Conservation (phyloP, 2,888 invertebrate genomes). For the Epistrophe grossulariae region DNA sequence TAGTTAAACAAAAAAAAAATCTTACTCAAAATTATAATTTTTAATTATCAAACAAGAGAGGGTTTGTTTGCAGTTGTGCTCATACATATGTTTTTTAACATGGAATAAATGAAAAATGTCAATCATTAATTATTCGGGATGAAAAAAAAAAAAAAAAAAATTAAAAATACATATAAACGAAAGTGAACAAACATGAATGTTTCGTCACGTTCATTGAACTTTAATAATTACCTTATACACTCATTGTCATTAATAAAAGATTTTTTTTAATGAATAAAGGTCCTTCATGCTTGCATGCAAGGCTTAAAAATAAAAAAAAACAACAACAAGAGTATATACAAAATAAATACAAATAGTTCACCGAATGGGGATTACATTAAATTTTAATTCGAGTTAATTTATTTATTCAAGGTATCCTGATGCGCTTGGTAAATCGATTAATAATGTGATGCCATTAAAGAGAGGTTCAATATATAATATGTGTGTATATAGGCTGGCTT, state of each 20-base stretch:
- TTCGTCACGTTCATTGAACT: slow-evolving; percentile 50
- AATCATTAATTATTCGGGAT: slow-evolving; percentile 18
- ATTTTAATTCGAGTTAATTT: slow-evolving; percentile 61
- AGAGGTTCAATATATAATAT: neutral
- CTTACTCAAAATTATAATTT: neutral
- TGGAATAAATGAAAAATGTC: slow-evolving; percentile 13
- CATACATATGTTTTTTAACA: neutral
- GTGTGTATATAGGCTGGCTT: neutral
- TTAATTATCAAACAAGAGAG: neutral
- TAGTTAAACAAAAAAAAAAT: slow-evolving; percentile 4
- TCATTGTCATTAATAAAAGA: slow-evolving; percentile 37
- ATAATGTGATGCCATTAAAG: neutral
- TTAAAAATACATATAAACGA: neutral
- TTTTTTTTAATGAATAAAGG: slow-evolving; percentile 17
- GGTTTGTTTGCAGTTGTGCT: neutral
- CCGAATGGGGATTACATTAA: slow-evolving; percentile 47
- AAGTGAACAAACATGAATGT: slow-evolving; percentile 1
- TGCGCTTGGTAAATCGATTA: slow-evolving; percentile 12
- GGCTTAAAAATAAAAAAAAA: neutral
- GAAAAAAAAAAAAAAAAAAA: slow-evolving; percentile 6
- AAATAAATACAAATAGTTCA: slow-evolving; percentile 20
- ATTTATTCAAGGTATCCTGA: slow-evolving; percentile 34
- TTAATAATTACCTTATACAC: slow-evolving; percentile 46
- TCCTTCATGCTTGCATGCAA: slow-evolving; percentile 1
- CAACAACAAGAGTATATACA: neutral